Evolutionary conservation across 1,140 invertebrate species (phyloP).

Genomic region (Diploscapter pachys): DNA sequence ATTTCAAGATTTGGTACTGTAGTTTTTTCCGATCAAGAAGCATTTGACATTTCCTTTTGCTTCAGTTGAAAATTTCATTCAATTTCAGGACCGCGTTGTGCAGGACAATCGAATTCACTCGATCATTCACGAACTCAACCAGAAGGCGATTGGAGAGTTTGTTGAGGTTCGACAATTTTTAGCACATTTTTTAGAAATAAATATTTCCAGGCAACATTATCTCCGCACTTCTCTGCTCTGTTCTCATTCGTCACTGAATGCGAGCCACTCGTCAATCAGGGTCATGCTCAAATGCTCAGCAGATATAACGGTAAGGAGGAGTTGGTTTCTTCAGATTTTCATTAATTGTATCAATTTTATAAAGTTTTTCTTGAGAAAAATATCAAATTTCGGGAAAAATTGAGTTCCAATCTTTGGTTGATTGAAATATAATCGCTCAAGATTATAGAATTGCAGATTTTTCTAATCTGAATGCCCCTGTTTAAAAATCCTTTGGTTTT

Average conservation of each 20-base stretch:
- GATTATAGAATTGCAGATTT: too few relatives aligned
- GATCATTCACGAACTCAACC: constrained; percentile 30
- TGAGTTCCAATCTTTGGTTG: too few relatives aligned
- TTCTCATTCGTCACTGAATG: constrained; percentile 95
- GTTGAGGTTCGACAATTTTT: constrained; percentile 86
- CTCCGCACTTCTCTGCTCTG: constrained; percentile 88
- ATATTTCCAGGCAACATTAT: not conserved
- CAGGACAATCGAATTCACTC: constrained; percentile 22
- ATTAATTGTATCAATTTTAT: not conserved
- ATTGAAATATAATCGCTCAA: too few relatives aligned
- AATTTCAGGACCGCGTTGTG: constrained; percentile 17
- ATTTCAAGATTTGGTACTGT: too few relatives aligned
- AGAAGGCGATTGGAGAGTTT: constrained; percentile 42
- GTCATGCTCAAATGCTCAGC: constrained; percentile 73
- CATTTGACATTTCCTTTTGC: too few relatives aligned
- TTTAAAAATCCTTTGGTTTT: constrained; percentile 11
- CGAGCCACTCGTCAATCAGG: constrained; percentile 79
- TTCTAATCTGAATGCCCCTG: not conserved
- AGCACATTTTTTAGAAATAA: not conserved
- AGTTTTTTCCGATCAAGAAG: too few relatives aligned
- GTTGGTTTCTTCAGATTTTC: not conserved
- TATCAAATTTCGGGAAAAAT: not conserved
- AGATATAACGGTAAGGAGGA: constrained; percentile 71
- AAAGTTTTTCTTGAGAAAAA: not conserved
- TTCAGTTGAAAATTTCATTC: not conserved